Percentiles rank a stretch among this genome's conserved stretches.
phyloP scores from a whole-genome alignment of 2,888 invertebrate genomes.

The Dolichomitus sp. region DNA sequence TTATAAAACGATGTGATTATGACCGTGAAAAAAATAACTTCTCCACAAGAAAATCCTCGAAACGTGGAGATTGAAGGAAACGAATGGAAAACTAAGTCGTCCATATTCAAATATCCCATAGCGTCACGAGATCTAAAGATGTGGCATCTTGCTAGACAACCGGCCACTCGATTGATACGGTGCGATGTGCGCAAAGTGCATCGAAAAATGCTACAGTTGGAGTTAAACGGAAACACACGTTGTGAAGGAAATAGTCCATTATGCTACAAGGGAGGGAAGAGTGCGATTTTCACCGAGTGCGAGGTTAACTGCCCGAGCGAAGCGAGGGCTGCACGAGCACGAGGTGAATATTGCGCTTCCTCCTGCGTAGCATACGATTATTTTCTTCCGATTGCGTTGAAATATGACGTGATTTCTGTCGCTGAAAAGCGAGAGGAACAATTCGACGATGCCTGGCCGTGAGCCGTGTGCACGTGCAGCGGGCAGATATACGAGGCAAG shows the following conservation, averaged over 20 bases:
- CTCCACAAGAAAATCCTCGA: conserved; percentile 15
- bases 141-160: neutral
- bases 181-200: conserved; percentile 8
- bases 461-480: too few relatives aligned
- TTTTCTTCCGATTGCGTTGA: too few relatives aligned
- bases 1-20: conserved; percentile 19
- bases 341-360: too few relatives aligned
- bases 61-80: conserved; percentile 10
- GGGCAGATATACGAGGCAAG: too few relatives aligned
- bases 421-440: too few relatives aligned
- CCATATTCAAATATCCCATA: conserved; percentile 24
- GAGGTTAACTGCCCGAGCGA: too few relatives aligned
- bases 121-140: conserved; percentile 15
- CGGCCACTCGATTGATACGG: conserved; percentile 3
- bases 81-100: conserved; percentile 27
- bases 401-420: too few relatives aligned
- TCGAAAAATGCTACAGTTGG: conserved; percentile 20
- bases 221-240: conserved; percentile 7
- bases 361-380: too few relatives aligned
- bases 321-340: too few relatives aligned
- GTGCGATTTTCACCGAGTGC: too few relatives aligned
- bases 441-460: too few relatives aligned
- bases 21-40: neutral
- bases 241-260: neutral
- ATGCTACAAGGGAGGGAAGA: too few relatives aligned